Evolutionary conservation across 2,888 invertebrate genomes (phyloP).

Genomic region (Tenthredo mesomela): DNA sequence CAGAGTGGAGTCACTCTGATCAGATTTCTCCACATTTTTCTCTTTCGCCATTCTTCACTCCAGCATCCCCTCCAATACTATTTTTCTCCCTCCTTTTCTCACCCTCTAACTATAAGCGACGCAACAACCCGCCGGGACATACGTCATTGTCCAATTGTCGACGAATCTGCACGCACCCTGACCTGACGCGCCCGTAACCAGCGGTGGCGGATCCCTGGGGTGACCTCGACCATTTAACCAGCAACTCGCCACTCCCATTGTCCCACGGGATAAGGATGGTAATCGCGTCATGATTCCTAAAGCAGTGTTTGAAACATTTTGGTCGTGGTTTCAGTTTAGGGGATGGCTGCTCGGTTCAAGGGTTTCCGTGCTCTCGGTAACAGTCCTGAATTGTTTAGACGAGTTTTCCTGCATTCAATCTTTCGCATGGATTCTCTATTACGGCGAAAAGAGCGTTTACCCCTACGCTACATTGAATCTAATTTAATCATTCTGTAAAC

Average conservation of each 20-base stretch:
- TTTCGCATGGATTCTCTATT: background rate
- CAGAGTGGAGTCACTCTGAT: background rate
- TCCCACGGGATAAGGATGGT: constrained; percentile 51
- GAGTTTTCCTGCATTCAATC: background rate
- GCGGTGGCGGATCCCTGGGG: constrained; percentile 7
- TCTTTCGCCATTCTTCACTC: background rate
- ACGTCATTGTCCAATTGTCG: constrained; percentile 47
- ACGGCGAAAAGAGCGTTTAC: background rate
- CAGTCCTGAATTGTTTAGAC: background rate
- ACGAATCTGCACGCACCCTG: constrained; percentile 44
- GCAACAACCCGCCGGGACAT: constrained; percentile 13
- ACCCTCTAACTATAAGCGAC: background rate
- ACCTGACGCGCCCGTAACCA: constrained; percentile 34
- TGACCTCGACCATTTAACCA: constrained; percentile 47
- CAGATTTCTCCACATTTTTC: background rate
- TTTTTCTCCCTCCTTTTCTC: background rate
- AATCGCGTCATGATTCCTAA: constrained; percentile 51
- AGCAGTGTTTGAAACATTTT: constrained; percentile 38
- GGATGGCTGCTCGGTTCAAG: background rate
- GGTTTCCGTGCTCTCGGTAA: background rate
- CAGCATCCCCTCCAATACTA: background rate
- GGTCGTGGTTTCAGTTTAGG: constrained; percentile 22
- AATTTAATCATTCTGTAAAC: background rate
- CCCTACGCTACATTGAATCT: background rate
- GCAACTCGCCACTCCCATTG: constrained; percentile 38